These are phyloP conservation scores for Pangasianodon gigas DNA, from an alignment of 2,113 vertebrate genomes.

Conservation along the genomic window DNA sequence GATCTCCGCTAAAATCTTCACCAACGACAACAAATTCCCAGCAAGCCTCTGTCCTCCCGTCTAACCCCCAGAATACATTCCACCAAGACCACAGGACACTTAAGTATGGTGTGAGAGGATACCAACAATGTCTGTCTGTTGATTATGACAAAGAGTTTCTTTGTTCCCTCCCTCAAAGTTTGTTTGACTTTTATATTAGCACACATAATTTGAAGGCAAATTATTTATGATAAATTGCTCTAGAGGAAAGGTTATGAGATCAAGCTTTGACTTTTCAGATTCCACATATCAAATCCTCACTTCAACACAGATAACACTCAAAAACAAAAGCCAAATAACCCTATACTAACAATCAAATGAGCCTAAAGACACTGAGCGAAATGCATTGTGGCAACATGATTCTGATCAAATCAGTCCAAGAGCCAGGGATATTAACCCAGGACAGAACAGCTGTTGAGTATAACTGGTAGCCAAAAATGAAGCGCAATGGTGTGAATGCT, in stretches of 20 bases:
- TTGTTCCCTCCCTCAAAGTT: constrained; percentile 24
- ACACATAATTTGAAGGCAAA: constrained; percentile 23
- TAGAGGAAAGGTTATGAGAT: constrained; percentile 22
- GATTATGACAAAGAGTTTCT: constrained; percentile 42
- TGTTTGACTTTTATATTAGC: constrained; percentile 14
- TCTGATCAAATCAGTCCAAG: neutral
- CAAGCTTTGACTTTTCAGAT: constrained; percentile 24
- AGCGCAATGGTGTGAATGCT: neutral
- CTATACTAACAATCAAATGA: neutral
- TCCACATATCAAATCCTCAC: neutral
- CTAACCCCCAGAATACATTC: constrained; percentile 50
- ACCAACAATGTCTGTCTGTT: constrained; percentile 43
- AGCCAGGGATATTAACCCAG: neutral
- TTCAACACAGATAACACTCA: neutral
- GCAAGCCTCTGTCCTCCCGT: constrained; percentile 44
- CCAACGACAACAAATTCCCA: constrained; percentile 40
- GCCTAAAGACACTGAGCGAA: neutral
- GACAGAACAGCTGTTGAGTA: neutral
- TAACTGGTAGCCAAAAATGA: neutral
- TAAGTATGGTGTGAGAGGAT: constrained; percentile 14
- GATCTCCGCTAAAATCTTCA: neutral
- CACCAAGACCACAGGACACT: constrained; percentile 36
- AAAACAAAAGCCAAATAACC: neutral
- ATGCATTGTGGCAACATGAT: neutral
- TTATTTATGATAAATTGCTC: constrained; percentile 32